Base-by-base conservation (phyloP, 2,888 invertebrate genomes). In the Thalpophila matura region DNA sequence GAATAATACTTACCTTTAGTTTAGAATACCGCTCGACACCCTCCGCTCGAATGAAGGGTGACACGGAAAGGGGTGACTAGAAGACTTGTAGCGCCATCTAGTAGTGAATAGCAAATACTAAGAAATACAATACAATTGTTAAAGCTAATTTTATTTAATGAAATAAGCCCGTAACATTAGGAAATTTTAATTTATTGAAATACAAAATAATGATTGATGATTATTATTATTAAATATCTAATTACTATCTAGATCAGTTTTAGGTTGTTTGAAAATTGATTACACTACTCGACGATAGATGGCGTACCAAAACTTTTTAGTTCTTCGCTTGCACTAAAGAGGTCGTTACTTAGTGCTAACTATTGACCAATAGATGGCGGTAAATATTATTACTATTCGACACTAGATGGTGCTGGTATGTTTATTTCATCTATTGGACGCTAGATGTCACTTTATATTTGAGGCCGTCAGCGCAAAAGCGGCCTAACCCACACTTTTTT, bases 371-470 rank as follows among this genome's bases (percentile, higher is more conserved):
- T 47, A 86, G 89, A 77, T 79, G 81, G 58, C 77, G 40, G 5
- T 64, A 42, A 37, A 42, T 0, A 7, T 24, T 46, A 0, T 0
- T 2, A 2, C 79, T 80, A 68, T 49, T 69, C 5, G 3, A 10
- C 50, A 50, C 46, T 60, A 85, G 85, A 76, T 78, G 79, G 24
- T 68, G 6, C 3, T 53, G 5, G 9, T 4, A 1, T 5, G 0
- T 5, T 43, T 35, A 37, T 4, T 67, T 51, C 5, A 10, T 12
- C 74, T 78, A 74, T 24, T 80, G 1, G 14, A 33, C 24, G 16
- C 58, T 56, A 85, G 89, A 80, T 79, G 82, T 51, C 79, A 7
- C 9, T 51, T 16, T 27, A 1, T 1, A 12, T n/a, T 16, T 54
- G n/a, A n/a, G n/a, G n/a, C n/a, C n/a, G n/a, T n/a, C n/a, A n/a